A percentile compares a stretch with the other conserved stretches of the same genome.
These are phyloP conservation scores for Dipodomys merriami DNA, from an alignment of 2,113 vertebrate species.

Conservation along the genomic window DNA sequence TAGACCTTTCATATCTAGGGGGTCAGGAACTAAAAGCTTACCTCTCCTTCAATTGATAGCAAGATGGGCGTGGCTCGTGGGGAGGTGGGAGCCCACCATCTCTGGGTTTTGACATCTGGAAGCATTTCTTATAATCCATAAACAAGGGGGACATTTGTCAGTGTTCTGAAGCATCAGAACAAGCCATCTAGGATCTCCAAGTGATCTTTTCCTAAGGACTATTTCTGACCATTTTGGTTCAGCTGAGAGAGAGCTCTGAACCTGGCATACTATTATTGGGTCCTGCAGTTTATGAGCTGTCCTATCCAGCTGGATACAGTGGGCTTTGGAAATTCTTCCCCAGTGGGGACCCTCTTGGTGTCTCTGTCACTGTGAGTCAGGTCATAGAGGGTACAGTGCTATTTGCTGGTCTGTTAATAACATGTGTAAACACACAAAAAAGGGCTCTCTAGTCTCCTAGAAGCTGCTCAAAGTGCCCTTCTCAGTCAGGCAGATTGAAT, in stretches of 20 bases:
- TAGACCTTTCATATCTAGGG: neutral
- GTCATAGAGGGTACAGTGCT: rapidly evolving
- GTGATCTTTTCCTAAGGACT: neutral
- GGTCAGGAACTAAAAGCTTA: neutral
- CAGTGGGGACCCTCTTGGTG: rapidly evolving
- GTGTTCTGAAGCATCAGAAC: neutral
- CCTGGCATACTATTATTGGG: neutral
- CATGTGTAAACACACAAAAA: neutral
- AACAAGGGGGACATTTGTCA: neutral
- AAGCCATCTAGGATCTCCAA: conserved; percentile 8
- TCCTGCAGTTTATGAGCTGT: neutral
- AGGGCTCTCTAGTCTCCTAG: neutral
- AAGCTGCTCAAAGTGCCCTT: neutral
- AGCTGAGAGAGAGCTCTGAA: neutral
- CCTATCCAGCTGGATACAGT: neutral
- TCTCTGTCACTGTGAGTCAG: neutral
- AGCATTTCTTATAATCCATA: neutral
- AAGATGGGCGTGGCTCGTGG: neutral
- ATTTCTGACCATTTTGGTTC: neutral
- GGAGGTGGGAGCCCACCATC: neutral
- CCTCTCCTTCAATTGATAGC: neutral
- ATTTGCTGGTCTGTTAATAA: neutral
- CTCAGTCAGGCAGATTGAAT: neutral
- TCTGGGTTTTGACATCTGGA: neutral
- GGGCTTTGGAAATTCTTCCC: neutral